Evolutionary conservation across 2,888 invertebrate species (phyloP), one percentile per base, ranked within the genome.

Genomic region (Bellardia bayeri): DNA sequence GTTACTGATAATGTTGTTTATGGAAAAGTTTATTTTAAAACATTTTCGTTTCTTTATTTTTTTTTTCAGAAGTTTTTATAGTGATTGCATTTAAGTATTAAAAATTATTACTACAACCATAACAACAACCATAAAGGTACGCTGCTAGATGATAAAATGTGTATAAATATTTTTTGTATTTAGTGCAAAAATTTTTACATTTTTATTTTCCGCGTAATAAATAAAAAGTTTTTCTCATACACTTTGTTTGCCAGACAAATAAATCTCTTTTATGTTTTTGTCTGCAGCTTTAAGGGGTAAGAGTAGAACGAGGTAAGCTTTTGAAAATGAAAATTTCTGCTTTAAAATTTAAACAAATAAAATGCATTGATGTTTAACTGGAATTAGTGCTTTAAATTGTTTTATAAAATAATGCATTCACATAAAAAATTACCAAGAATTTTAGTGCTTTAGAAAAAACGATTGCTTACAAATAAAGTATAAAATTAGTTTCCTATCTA

Each of bases 251-350:
- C 79, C 86, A 86, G 86, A 86, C 82, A 82, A 45, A 82, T 86
- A 86, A 86, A 86, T 86, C 86, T 86, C 14, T 76, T 78, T 78
- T 69, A 75, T 82, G 69, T 40, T 74, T 69, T 78, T 74, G 79
- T 82, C 74, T 86, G 82, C 79, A 79, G 61, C 40, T 72, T 58
- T 45, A 86, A 74, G 72, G 76, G 49, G 1, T 66, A 16, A 8
- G 11, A 66, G 49, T 5, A 40, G 14, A n/a, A 8, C 37, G 42
- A 23, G n/a, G 30, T 3, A 14, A 51, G 6, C 51, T 5, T 6
- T n/a, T n/a, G n/a, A 6, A 51, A n/a, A n/a, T 51, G 7, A 4
- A 51, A 51, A n/a, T 51, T 51, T n/a, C 6, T 51, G 1, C 13
- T 51, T 51, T 51, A 51, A 45, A 23, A 23, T 23, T 23, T 23